Base-by-base conservation (phyloP, 2,888 invertebrate species). In the Diaphora mendica region DNA sequence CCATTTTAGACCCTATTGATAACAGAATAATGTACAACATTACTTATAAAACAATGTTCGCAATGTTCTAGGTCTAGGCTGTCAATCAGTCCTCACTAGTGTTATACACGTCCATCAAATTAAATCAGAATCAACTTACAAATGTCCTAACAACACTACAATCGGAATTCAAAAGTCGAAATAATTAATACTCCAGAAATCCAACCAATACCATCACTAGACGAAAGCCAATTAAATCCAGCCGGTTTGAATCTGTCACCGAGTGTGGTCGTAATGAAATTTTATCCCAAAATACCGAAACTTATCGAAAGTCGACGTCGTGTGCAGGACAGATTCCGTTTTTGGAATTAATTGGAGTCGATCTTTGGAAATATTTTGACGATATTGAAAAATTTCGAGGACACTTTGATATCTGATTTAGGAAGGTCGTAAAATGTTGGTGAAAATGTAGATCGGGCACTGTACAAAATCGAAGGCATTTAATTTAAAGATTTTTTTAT, bases 181-280 rank as follows among this genome's bases (percentile, higher is more conserved):
- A 78, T 80, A 83, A 83, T 79, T 78, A 75, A 75, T 73, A 72
- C 72, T 65, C 75, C 78, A 81, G 78, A 78, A 78, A 79, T 77
- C 75, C 73, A 69, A 77, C 81, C 78, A 77, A 76, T 77, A 67
- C 78, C 70, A 79, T 76, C 73, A 81, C 76, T 76, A 81, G 68
- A 75, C 72, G 48, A 82, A 79, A 82, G 82, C 83, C 86, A 88
- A 88, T 88, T 88, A 87, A 87, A 86, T 82, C 76, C 74, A 68
- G 74, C 79, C 80, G 76, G 82, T 87, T 86, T 80, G 86, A 87
- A 86, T 82, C 84, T 85, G 87, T 87, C 83, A 78, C 15, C 65
- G 76, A 68, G 64, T 75, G 80, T 26, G 77, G 79, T 73, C 62
- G 77, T 80, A 82, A 83, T 83, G 82, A 82, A 82, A 83, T 82